Percentiles rank a stretch among this genome's conserved stretches.
These are phyloP conservation scores for Aegithalos caudatus DNA, from an alignment of 2,113 vertebrate species.

Conservation along the genomic window DNA sequence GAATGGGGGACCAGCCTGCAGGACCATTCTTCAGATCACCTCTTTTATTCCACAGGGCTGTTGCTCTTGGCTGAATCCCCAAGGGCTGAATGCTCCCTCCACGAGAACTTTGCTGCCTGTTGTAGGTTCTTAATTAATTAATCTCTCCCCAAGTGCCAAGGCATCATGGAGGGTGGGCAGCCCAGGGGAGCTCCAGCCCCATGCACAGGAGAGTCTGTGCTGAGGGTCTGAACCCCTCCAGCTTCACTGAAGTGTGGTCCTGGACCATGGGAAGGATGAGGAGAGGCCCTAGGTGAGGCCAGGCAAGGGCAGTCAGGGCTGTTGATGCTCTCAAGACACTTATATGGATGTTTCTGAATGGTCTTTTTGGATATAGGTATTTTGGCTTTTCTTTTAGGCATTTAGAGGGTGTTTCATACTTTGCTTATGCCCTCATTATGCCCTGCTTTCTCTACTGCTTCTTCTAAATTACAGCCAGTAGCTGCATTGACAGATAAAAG, in stretches of 20 bases:
- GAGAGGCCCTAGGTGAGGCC: not conserved
- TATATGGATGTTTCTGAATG: not conserved
- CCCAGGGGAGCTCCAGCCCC: not conserved
- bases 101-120: not conserved
- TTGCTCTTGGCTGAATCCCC: not conserved
- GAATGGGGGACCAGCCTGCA: not conserved
- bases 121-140: not conserved
- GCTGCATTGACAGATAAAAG: not conserved
- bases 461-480: not conserved
- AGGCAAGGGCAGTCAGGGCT: not conserved
- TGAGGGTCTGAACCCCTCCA: not conserved
- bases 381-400: not conserved
- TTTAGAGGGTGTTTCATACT: not conserved
- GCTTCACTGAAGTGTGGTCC: not conserved
- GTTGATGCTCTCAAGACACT: not conserved
- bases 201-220: fast-evolving
- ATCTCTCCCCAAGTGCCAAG: not conserved
- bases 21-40: not conserved
- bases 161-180: fast-evolving
- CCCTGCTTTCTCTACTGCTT: not conserved
- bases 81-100: not conserved
- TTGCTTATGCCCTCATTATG: not conserved
- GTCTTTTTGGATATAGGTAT: not conserved
- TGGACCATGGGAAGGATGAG: not conserved
- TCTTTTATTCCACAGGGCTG: not conserved